Evolutionary conservation across 2,797 vertebrate species (phyloP).

Genomic region (Halcyon smyrnensis): DNA sequence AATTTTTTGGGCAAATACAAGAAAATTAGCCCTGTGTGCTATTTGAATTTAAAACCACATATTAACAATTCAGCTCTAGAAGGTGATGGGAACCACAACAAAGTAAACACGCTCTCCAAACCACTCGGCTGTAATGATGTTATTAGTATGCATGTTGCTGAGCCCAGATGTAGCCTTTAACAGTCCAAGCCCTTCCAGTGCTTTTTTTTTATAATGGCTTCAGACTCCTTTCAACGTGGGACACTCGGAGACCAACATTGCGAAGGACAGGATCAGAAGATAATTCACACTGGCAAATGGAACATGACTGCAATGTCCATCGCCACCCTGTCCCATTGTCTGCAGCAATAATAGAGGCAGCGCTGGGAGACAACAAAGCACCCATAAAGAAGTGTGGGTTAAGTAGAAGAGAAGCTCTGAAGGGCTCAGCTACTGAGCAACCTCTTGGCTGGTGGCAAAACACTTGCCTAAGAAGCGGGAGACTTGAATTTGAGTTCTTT

Average conservation of each 20-base stretch:
- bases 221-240: constrained; percentile 82
- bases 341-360: constrained; percentile 60
- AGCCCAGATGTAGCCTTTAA: constrained; percentile 95
- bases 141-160: constrained; percentile 96
- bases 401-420: constrained; percentile 13
- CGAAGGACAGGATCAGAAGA: constrained; percentile 74
- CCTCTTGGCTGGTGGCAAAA: constrained; percentile 46
- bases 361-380: constrained; percentile 62
- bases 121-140: constrained; percentile 90
- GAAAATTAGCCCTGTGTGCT: constrained; percentile 91
- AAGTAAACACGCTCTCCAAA: constrained; percentile 91
- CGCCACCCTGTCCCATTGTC: constrained; percentile 71
- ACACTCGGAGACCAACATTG: constrained; percentile 72
- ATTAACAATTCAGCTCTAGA: constrained; percentile 88
- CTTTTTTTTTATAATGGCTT: constrained; percentile 85
- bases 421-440: constrained; percentile 22
- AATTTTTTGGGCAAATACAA: constrained; percentile 92
- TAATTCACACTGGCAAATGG: constrained; percentile 80
- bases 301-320: constrained; percentile 73
- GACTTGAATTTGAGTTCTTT: neutral
- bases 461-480: neutral
- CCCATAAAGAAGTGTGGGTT: constrained; percentile 17
- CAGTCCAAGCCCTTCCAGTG: constrained; percentile 87
- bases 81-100: constrained; percentile 90
- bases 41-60: constrained; percentile 91